Conservation (phyloP, 2,888 invertebrate genomes). For the Cylindroiulus punctatus region DNA sequence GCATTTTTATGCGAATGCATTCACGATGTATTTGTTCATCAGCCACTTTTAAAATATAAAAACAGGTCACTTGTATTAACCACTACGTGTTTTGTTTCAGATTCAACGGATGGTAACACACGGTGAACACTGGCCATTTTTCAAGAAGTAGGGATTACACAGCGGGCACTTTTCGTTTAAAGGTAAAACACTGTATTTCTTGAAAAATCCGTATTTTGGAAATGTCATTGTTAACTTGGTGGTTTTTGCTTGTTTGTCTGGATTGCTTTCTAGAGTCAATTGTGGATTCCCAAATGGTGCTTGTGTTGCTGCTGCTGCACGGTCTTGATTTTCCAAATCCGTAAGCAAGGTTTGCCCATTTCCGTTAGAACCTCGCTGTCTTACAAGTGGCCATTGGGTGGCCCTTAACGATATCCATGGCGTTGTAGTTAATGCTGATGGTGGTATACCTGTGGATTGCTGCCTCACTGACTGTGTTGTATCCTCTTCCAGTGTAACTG, state of each 20-base stretch:
- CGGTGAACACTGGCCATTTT: constrained; percentile 51
- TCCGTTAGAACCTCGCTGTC: neutral
- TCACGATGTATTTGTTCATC: neutral
- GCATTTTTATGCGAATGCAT: neutral
- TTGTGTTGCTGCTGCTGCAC: neutral
- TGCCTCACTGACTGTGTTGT: neutral
- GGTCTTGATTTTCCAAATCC: neutral
- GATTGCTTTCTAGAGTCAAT: neutral
- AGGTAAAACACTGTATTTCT: constrained; percentile 19
- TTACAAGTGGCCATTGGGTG: neutral
- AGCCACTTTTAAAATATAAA: neutral
- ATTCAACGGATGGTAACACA: constrained; percentile 55
- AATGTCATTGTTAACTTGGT: constrained; percentile 44
- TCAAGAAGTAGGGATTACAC: constrained; percentile 53
- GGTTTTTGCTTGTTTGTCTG: neutral
- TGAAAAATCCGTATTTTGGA: constrained; percentile 13
- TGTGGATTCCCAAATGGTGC: neutral
- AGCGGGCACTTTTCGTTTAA: constrained; percentile 51
- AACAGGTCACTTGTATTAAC: neutral
- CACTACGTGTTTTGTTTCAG: neutral
- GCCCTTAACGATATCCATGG: constrained; percentile 9
- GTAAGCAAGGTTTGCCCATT: neutral
- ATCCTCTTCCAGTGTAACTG: neutral
- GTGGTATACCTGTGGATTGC: neutral
- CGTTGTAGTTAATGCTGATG: neutral